Base-by-base conservation (phyloP, 2,113 vertebrate species). In the Cavia porcellus region DNA sequence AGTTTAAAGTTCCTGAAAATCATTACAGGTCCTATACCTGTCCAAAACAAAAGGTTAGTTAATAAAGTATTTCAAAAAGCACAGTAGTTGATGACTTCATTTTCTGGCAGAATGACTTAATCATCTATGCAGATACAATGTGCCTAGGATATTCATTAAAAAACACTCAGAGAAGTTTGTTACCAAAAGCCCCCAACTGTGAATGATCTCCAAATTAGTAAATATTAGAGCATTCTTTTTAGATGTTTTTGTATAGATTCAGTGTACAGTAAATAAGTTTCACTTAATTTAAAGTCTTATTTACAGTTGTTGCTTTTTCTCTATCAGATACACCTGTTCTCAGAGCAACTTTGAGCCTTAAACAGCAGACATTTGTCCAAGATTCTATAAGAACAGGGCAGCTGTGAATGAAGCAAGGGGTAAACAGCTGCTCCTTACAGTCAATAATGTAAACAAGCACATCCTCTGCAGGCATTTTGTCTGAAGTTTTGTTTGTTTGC, bases 391-490 rank as follows among this genome's bases (percentile, higher is more conserved):
- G n/a, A 98, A 50, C 72, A 88, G 79, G 93, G 85, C 95, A 95
- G 19, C 8, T 90, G 91, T 96, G 96, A 97, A 89, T 24, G 0
- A 64, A 96, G 88, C 77, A 70, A 98, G 96, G 94, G 89, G 86
- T 97, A 96, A 0, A 11, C 98, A 98, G 97, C 97, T 98, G 98
- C 97, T 98, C 90, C 52, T 96, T 68, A 90, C 66, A 98, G 68
- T 97, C 89, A 98, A 96, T 90, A 96, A 77, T 97, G 96, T 98
- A 98, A 98, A 98, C 97, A 98, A 98, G 98, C 94, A 90, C 95
- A 98, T 94, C 86, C 98, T 98, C 97, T 97, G 62, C 96, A 96
- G 97, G 93, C 55, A 94, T 98, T 98, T 98, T 98, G 94, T 96
- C 97, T 98, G 72, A 97, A 98, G 89, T 22, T 59, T 19, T 59